phyloP scores from a whole-genome alignment of 2,113 vertebrate genomes.

The Neopipo cinnamomea region DNA sequence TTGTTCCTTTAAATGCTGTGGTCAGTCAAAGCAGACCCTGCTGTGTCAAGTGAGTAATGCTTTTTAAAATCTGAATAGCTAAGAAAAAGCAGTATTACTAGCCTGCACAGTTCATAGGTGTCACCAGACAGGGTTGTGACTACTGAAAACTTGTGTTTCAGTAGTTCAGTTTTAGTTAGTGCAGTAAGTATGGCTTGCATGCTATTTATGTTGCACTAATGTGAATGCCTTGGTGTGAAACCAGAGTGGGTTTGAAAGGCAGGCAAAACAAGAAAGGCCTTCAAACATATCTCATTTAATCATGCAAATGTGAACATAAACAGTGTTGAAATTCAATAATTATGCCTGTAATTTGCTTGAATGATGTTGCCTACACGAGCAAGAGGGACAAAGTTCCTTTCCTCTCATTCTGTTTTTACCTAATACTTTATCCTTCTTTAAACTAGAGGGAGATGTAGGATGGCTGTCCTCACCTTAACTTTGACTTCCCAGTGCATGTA shows the following conservation, averaged over 20 bases:
- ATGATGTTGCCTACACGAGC: not conserved
- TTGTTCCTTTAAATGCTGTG: slow-evolving; percentile 2
- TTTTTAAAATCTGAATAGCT: slow-evolving; percentile 34
- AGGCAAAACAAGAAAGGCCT: not conserved
- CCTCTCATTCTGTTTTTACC: not conserved
- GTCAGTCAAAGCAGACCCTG: not conserved
- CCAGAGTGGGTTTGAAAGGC: not conserved
- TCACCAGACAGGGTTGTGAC: not conserved
- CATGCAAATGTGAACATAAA: not conserved
- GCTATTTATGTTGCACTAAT: not conserved
- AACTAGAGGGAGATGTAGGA: not conserved
- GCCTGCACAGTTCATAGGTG: not conserved
- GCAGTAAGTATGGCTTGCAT: not conserved
- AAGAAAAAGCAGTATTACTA: slow-evolving; percentile 11
- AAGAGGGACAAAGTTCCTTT: not conserved
- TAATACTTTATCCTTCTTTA: not conserved
- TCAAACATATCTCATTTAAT: not conserved
- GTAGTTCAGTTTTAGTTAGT: not conserved
- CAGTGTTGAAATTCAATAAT: not conserved
- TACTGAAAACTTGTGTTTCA: not conserved
- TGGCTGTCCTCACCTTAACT: not conserved
- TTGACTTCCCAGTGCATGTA: not conserved
- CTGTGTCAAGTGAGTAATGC: slow-evolving; percentile 10
- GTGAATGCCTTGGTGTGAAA: not conserved
- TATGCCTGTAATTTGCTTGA: not conserved